Evolutionary conservation across 1,140 invertebrate genomes (phyloP).

Genomic region (Bombus breviceps): DNA sequence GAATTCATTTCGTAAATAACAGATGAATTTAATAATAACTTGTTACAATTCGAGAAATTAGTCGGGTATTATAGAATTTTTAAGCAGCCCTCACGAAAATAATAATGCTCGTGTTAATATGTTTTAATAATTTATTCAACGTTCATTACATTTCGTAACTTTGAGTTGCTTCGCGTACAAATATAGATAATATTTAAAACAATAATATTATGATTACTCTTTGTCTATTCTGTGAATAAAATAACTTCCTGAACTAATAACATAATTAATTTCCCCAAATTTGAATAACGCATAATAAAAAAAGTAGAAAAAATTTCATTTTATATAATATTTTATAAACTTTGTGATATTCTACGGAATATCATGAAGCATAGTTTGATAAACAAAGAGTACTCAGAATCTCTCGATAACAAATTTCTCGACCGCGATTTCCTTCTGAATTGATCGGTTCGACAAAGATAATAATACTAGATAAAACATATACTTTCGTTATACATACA

Average conservation of each 20-base stretch:
- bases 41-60: neutral
- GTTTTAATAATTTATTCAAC: constrained; percentile 11
- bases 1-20: neutral
- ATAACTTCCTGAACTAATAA: neutral
- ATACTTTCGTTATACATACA: neutral
- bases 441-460: neutral
- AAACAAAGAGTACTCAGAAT: constrained; percentile 3
- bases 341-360: neutral
- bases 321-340: neutral
- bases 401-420: constrained; percentile 2
- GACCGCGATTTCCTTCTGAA: neutral
- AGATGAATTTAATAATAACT: neutral
- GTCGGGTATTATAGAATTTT: neutral
- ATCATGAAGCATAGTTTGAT: neutral
- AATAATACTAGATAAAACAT: constrained; percentile 1
- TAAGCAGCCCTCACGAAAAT: neutral
- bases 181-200: neutral
- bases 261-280: too few relatives aligned
- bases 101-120: neutral
- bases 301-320: neutral
- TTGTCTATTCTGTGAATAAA: neutral
- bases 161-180: neutral
- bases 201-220: neutral
- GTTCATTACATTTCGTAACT: neutral
- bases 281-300: too few relatives aligned